These are phyloP conservation scores for Muscidifurax raptorellus DNA, from an alignment of 1,140 invertebrate species.

Conservation along the genomic window DNA sequence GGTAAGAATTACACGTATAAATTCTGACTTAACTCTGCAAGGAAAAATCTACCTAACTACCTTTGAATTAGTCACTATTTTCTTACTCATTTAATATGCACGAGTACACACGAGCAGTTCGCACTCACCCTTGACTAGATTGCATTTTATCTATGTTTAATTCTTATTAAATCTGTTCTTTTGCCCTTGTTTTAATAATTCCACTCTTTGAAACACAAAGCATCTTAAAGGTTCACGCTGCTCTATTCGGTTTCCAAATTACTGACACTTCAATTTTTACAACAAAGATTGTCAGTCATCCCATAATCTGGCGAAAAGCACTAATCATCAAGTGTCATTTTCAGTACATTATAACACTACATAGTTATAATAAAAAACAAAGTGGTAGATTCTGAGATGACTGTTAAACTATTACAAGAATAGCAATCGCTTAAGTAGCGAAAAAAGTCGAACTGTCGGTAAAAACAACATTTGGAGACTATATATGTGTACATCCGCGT, in stretches of 20 bases:
- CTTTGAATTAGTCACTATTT: slow-evolving; percentile 47
- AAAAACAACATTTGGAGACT: slow-evolving; percentile 43
- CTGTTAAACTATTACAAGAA: slow-evolving; percentile 33
- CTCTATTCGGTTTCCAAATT: slow-evolving; percentile 27
- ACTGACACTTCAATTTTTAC: slow-evolving; percentile 42
- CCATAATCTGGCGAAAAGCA: slow-evolving; percentile 24
- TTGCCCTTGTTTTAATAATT: slow-evolving; percentile 6
- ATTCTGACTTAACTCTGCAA: slow-evolving; percentile 51
- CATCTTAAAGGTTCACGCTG: slow-evolving; percentile 8
- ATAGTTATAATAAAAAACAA: slow-evolving; percentile 19
- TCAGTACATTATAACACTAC: background rate
- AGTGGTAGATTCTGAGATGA: slow-evolving; percentile 30
- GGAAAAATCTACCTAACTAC: slow-evolving; percentile 52
- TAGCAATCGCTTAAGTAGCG: slow-evolving; percentile 7
- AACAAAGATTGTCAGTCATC: slow-evolving; percentile 37
- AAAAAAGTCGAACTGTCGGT: slow-evolving; percentile 30
- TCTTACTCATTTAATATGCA: slow-evolving; percentile 47
- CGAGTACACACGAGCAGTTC: slow-evolving; percentile 47
- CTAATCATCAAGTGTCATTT: background rate
- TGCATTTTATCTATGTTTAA: slow-evolving; percentile 44
- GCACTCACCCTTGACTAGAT: slow-evolving; percentile 53
- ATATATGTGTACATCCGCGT: slow-evolving; percentile 38
- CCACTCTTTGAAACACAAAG: slow-evolving; percentile 1
- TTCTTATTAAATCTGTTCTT: slow-evolving; percentile 20
- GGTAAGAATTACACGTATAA: slow-evolving; percentile 54